Conservation (phyloP, 1,140 invertebrate species). For the Dysdera silvatica region DNA sequence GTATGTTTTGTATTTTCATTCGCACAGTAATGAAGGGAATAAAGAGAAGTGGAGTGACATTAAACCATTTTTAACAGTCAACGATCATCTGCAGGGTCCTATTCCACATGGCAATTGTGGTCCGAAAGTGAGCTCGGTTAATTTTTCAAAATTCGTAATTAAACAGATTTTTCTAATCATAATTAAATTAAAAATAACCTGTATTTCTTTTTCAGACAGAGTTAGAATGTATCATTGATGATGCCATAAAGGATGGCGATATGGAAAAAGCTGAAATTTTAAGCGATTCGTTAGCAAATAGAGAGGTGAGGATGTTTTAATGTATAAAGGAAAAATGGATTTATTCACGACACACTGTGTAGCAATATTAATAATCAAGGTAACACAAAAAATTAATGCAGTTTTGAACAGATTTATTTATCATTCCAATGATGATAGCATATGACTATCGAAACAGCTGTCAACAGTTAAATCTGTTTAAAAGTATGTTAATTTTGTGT, state of each 20-base stretch:
- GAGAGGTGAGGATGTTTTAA: constrained; percentile 8
- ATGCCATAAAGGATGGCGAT: constrained; percentile 19
- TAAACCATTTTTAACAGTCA: constrained; percentile 23
- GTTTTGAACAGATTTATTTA: too few species aligned
- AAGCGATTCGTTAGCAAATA: constrained; percentile 25
- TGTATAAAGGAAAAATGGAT: background rate
- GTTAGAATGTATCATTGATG: constrained; percentile 16
- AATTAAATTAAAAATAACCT: too few species aligned
- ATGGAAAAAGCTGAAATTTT: constrained; percentile 25
- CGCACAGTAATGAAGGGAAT: background rate
- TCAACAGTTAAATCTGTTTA: too few species aligned
- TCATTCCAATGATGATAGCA: too few species aligned
- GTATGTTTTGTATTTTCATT: background rate
- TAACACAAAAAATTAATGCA: too few species aligned
- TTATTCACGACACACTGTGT: too few species aligned
- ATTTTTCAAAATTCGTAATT: too few species aligned
- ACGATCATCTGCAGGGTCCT: constrained; percentile 21
- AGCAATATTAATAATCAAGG: too few species aligned
- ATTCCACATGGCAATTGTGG: constrained; percentile 23
- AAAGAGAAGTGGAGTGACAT: constrained; percentile 15
- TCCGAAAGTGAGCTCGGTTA: constrained; percentile 17
- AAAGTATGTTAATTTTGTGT: too few species aligned
- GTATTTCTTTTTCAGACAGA: constrained; percentile 15
- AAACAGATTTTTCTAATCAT: too few species aligned
- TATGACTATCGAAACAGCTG: too few species aligned